Percentiles rank a stretch among this genome's conserved stretches.
Conservation (phyloP, 2,797 vertebrate genomes). For the Danionella dracula region DNA sequence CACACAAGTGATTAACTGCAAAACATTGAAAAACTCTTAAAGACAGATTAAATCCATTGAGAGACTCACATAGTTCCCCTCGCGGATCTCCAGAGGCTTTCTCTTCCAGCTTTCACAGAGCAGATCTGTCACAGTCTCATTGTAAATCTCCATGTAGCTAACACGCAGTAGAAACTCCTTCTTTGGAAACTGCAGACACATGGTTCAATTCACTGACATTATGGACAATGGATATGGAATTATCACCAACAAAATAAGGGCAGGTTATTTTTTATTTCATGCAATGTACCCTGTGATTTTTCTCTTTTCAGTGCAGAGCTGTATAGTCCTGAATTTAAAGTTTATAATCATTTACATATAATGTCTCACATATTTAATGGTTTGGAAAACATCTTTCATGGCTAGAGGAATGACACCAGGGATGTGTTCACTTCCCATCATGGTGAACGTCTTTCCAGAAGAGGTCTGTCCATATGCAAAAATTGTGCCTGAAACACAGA, state of each 20-base stretch:
- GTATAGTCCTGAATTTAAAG: too few relatives aligned
- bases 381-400: conserved; percentile 85
- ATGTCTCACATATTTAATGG: conserved; percentile 82
- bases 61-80: conserved; percentile 81
- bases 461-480: conserved; percentile 96
- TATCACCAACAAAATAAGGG: too few relatives aligned
- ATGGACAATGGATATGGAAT: too few relatives aligned
- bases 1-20: background rate
- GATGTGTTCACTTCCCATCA: conserved; percentile 80
- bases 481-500: conserved; percentile 79
- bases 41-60: background rate
- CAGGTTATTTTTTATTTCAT: background rate
- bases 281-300: too few relatives aligned
- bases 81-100: conserved; percentile 88
- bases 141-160: conserved; percentile 98
- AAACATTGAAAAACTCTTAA: background rate
- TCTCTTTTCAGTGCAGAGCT: too few relatives aligned
- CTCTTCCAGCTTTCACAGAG: conserved; percentile 85
- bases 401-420: conserved; percentile 86
- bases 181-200: conserved; percentile 72
- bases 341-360: too few relatives aligned
- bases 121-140: conserved; percentile 90
- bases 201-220: background rate
- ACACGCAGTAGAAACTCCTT: conserved; percentile 93
- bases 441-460: conserved; percentile 94